Percentiles rank a stretch among this genome's conserved stretches.
Conservation (phyloP, 2,113 vertebrate genomes). For the Rhombomys opimus region DNA sequence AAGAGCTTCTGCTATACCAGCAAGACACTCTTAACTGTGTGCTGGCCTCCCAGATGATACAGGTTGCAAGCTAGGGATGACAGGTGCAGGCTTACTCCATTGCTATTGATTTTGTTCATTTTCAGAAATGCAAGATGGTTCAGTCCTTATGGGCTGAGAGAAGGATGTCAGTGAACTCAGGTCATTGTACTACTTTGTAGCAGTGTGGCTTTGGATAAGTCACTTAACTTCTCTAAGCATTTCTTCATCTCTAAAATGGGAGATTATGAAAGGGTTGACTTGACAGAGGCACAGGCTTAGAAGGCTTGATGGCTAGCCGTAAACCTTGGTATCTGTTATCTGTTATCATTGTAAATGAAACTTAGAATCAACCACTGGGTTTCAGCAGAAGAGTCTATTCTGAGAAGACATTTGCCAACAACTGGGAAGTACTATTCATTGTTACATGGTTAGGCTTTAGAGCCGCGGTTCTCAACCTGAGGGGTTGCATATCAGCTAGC, state of each 20-base stretch:
- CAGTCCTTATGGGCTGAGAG: neutral
- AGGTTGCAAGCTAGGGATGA: neutral
- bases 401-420: neutral
- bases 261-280: neutral
- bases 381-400: neutral
- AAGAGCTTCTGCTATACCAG: neutral
- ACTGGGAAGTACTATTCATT: neutral
- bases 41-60: neutral
- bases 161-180: neutral
- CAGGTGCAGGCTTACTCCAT: neutral
- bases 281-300: neutral
- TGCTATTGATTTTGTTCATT: neutral
- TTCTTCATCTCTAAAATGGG: constrained; percentile 12
- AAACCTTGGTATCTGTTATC: neutral
- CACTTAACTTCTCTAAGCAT: neutral
- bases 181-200: neutral
- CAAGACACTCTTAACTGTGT: neutral
- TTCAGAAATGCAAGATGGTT: constrained; percentile 18
- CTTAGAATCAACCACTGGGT: neutral
- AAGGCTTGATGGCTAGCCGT: neutral
- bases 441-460: neutral
- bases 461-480: neutral
- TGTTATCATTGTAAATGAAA: neutral
- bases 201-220: neutral
- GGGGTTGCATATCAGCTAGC: neutral